These are phyloP conservation scores for Neelides folsomi DNA, from an alignment of 2,888 invertebrate species.

Conservation along the genomic window DNA sequence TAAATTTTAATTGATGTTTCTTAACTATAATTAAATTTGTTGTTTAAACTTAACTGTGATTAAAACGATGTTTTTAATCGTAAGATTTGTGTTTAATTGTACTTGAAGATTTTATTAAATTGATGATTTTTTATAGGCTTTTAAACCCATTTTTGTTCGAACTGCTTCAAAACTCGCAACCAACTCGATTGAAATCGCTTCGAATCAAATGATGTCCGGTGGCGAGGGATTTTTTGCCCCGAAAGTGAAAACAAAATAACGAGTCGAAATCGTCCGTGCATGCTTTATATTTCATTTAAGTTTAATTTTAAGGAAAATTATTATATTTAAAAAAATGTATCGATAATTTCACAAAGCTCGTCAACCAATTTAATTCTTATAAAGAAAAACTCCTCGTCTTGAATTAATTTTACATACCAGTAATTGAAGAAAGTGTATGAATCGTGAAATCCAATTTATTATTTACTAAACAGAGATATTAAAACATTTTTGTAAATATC, in stretches of 20 bases:
- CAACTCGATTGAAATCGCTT: constrained; percentile 9
- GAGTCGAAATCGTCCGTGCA: background rate
- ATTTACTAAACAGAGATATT: background rate
- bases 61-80: too few relatives aligned
- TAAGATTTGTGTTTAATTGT: background rate
- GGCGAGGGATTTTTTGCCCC: constrained; percentile 9
- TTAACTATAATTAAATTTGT: too few relatives aligned
- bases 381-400: too few relatives aligned
- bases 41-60: too few relatives aligned
- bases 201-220: constrained; percentile 13
- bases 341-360: background rate
- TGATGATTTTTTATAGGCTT: constrained; percentile 9
- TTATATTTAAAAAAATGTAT: background rate
- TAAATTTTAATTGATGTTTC: constrained; percentile 33
- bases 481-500: too few relatives aligned
- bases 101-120: background rate
- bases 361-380: too few relatives aligned
- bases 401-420: background rate
- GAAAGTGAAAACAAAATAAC: constrained; percentile 8
- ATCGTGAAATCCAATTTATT: constrained; percentile 1
- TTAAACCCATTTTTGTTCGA: constrained; percentile 25
- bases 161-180: constrained; percentile 27
- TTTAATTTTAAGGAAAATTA: background rate
- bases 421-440: background rate
- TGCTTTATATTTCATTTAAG: background rate